A percentile compares a stretch with the other conserved stretches of the same genome.
Conservation (phyloP, 2,888 invertebrate species). For the Carterocephalus palaemon region DNA sequence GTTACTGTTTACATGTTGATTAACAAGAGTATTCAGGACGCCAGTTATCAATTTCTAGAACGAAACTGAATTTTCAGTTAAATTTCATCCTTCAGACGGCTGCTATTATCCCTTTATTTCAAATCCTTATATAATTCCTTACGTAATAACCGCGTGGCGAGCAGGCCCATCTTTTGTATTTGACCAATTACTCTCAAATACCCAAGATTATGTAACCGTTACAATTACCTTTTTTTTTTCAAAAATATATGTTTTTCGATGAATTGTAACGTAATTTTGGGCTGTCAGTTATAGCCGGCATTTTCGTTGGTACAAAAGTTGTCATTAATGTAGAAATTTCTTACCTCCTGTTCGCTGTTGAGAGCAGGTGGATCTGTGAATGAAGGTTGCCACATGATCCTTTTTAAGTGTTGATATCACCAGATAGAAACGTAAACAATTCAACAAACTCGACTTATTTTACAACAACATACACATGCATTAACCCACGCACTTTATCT, state of each 20-base stretch:
- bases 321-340: conserved; percentile 1
- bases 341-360: conserved; percentile 13
- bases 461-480: conserved; percentile 12
- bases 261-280: conserved; percentile 11
- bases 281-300: conserved; percentile 23
- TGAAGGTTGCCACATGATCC: conserved; percentile 22
- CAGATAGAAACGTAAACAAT: conserved; percentile 18
- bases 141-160: conserved; percentile 61
- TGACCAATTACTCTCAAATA: conserved; percentile 16
- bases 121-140: conserved; percentile 60
- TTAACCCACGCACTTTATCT: neutral
- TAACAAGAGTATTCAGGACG: neutral
- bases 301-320: conserved; percentile 15
- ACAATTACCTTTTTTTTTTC: conserved; percentile 7
- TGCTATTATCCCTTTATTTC: conserved; percentile 42
- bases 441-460: conserved; percentile 10
- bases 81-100: neutral
- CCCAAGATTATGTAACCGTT: conserved; percentile 25
- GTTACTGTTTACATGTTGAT: conserved; percentile 3
- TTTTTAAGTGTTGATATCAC: conserved; percentile 2
- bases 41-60: neutral
- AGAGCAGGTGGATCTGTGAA: conserved; percentile 20
- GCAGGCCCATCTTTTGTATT: conserved; percentile 26
- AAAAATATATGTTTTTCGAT: conserved; percentile 10
- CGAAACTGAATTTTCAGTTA: neutral